Conservation (phyloP, 1,140 invertebrate genomes). For the Tribolium castaneum region DNA sequence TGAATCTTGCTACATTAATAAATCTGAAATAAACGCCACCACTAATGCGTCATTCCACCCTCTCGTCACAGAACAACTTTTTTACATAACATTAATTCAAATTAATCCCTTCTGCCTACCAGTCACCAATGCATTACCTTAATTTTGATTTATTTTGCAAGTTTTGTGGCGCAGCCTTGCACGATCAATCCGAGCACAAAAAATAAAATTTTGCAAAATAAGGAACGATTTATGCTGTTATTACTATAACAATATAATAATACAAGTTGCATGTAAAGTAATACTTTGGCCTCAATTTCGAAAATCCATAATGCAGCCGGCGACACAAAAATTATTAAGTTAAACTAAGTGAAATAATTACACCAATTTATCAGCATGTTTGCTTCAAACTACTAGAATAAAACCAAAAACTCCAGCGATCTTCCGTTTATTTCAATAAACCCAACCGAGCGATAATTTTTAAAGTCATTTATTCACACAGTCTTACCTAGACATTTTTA, state of each 20-base stretch:
- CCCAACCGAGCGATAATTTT: neutral
- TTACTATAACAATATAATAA: neutral
- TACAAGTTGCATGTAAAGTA: neutral
- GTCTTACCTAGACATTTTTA: neutral
- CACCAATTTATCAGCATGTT: neutral
- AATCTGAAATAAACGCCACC: neutral
- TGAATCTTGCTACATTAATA: neutral
- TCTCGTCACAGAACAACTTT: neutral
- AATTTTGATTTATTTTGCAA: neutral
- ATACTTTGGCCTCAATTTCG: neutral
- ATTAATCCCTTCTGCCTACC: neutral
- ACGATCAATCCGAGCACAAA: neutral
- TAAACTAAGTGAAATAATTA: neutral
- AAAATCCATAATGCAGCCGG: neutral
- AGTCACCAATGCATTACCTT: neutral
- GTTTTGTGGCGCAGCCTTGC: neutral
- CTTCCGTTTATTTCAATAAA: neutral
- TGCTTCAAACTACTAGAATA: neutral
- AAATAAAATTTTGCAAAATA: neutral
- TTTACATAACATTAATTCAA: neutral
- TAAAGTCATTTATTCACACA: neutral
- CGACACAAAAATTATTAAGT: neutral
- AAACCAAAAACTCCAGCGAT: neutral
- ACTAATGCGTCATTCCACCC: neutral
- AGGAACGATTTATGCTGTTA: neutral